Base-by-base conservation (phyloP, 2,113 vertebrate species). In the Syngnathoides biaculeatus region DNA sequence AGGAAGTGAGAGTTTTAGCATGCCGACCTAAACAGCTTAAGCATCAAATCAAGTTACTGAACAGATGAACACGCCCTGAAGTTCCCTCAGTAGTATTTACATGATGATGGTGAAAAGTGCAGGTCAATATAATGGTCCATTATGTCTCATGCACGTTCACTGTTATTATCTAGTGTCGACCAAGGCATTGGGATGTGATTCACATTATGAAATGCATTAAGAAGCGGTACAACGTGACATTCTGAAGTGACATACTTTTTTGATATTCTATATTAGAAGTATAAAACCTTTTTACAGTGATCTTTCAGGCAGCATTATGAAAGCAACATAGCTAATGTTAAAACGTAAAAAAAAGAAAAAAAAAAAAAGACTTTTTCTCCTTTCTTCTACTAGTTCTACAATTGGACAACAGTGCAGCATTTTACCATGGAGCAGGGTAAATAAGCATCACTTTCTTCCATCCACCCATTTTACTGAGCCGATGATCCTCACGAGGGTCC, bases 191-290 rank as follows among this genome's bases (percentile, higher is more conserved):
- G 38, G 38, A 40, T 61, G n/a, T 61, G 38, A 42, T 42, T 61
- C 58, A 61, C 58, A 61, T 40, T 59, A 59, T 59, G 11, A 40
- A 40, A 40, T 40, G 20, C 58, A 61, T 61, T 61, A 61, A 59
- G 35, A 1, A 58, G 13, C 58, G 40, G 20, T 40, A 40, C 38
- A 40, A 11, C 38, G 58, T 40, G 38, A 24, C 58, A 39, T 39
- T 61, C 58, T 40, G 38, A 61, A 35, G 30, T 35, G 30, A 35
- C 30, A 35, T 6, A 35, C 30, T 35, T 35, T 35, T 35, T 35
- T 35, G 6, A 35, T 35, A 35, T 35, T 35, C 30, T 35, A 35
- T 35, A 35, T 35, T 35, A 35, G 30, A 35, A 35, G 30, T 35
- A 35, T 35, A 35, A 35, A 35, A 35, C 30, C 3, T 35, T 35